Evolutionary conservation across 2,113 vertebrate species (phyloP), one percentile per base, ranked within the genome.

Genomic region (Corydoras maculifer): DNA sequence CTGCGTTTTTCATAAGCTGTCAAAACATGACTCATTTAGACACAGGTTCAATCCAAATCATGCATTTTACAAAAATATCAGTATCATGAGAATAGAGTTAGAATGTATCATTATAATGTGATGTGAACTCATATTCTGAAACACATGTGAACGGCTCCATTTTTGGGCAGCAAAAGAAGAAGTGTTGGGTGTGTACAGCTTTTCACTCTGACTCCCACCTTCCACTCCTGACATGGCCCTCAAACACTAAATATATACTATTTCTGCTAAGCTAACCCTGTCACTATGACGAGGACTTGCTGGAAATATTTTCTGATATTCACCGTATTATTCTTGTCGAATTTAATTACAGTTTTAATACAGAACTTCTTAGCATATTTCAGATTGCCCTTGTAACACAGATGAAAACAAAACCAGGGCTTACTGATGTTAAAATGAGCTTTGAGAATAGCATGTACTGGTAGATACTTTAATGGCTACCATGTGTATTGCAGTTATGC

Each of bases 141-240:
- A 48, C 15, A 49, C 66, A 68, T 29, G 32, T 59, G 55, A 6
- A 58, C 55, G 58, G 55, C 15, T 58, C 8, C 35, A 58, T 48
- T 65, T 65, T 66, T 3, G 5, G 25, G 18, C 7, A 48, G 55
- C 8, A 9, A 59, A 53, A 59, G 54, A 29, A 32, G 54, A 68
- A 68, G 43, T 49, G 15, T 15, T 71, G 75, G 79, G 75, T 73
- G 82, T 80, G 77, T 76, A 14, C 68, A 12, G 2, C 54, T n/a
- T 13, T n/a, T 53, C 66, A 53, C 60, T 35, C 30, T 61, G 30
- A 49, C 72, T 66, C 50, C 25, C 8, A 59, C 75, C 68, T 25
- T 69, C 43, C 65, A 31, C 55, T 65, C 35, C 25, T 51, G 9
- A 31, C 32, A 8, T 69, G 51, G 58, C 67, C 18, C 30, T 15